Conservation (phyloP, 1,140 invertebrate genomes). For the Colletes gigas region DNA sequence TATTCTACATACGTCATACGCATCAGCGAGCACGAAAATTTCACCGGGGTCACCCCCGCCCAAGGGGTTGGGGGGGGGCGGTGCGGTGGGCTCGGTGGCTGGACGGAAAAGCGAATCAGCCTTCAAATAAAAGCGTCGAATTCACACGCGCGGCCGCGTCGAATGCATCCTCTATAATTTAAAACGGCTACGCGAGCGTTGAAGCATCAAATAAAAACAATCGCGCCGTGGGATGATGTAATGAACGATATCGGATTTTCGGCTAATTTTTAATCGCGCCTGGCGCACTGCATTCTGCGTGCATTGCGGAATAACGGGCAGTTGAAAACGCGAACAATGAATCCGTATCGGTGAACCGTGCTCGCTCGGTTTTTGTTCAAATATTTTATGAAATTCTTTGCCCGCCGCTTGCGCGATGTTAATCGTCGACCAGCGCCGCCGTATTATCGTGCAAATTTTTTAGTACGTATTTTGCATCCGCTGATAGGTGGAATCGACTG, state of each 20-base stretch:
- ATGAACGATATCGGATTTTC: constrained; percentile 64
- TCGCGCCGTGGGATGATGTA: constrained; percentile 56
- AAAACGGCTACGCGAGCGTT: constrained; percentile 57
- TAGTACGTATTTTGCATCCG: constrained; percentile 7
- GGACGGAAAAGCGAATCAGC: constrained; percentile 64
- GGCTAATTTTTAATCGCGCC: constrained; percentile 46
- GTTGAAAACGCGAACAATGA: constrained; percentile 10
- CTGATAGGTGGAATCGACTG: background rate
- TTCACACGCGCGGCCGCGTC: constrained; percentile 51
- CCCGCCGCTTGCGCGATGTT: background rate
- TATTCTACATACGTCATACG: constrained; percentile 67
- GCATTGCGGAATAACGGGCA: background rate
- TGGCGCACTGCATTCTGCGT: background rate
- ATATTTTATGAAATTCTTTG: constrained; percentile 51
- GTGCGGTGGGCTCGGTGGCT: background rate
- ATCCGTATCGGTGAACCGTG: background rate
- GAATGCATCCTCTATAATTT: constrained; percentile 63
- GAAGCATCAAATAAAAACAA: constrained; percentile 62
- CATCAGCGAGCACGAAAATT: constrained; percentile 61
- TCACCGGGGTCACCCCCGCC: constrained; percentile 18
- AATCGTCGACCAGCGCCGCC: constrained; percentile 3
- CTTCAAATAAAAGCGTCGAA: constrained; percentile 67
- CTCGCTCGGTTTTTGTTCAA: constrained; percentile 17
- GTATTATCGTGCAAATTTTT: constrained; percentile 49
- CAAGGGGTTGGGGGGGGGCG: background rate